Evolutionary conservation across 2,113 vertebrate genomes (phyloP).

Genomic region (Cololabis saira): DNA sequence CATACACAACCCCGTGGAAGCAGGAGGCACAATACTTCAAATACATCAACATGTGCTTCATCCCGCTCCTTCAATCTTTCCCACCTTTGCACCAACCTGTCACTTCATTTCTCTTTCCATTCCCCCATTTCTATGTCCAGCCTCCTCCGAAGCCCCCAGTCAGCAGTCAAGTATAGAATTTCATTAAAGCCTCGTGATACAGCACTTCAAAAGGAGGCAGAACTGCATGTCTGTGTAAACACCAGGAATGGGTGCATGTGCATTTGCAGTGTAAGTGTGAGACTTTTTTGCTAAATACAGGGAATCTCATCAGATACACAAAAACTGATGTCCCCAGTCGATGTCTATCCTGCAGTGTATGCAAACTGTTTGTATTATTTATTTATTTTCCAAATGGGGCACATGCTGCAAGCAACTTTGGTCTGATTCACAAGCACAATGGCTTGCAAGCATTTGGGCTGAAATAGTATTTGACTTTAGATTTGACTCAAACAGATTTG

Average conservation of each 20-base stretch:
- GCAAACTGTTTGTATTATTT: slow-evolving; percentile 49
- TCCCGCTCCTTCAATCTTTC: slow-evolving; percentile 44
- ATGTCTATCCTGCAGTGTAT: slow-evolving; percentile 59
- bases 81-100: slow-evolving; percentile 40
- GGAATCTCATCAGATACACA: slow-evolving; percentile 48
- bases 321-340: slow-evolving; percentile 55
- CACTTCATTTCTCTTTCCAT: slow-evolving; percentile 54
- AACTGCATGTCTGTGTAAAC: slow-evolving; percentile 33
- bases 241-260: slow-evolving; percentile 26
- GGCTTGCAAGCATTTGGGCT: slow-evolving; percentile 1
- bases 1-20: not conserved
- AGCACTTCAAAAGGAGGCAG: slow-evolving; percentile 66
- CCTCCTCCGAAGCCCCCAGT: slow-evolving; percentile 66
- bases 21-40: slow-evolving; percentile 29
- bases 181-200: slow-evolving; percentile 76
- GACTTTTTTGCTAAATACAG: slow-evolving; percentile 44
- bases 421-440: slow-evolving; percentile 17
- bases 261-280: slow-evolving; percentile 27
- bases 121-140: slow-evolving; percentile 55
- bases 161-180: slow-evolving; percentile 75
- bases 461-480: not conserved
- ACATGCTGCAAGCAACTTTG: slow-evolving; percentile 32
- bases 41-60: slow-evolving; percentile 26
- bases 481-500: not conserved
- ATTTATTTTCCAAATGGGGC: slow-evolving; percentile 26